Evolutionary conservation across 2,113 vertebrate genomes (phyloP).

Genomic region (Ondatra zibethicus): DNA sequence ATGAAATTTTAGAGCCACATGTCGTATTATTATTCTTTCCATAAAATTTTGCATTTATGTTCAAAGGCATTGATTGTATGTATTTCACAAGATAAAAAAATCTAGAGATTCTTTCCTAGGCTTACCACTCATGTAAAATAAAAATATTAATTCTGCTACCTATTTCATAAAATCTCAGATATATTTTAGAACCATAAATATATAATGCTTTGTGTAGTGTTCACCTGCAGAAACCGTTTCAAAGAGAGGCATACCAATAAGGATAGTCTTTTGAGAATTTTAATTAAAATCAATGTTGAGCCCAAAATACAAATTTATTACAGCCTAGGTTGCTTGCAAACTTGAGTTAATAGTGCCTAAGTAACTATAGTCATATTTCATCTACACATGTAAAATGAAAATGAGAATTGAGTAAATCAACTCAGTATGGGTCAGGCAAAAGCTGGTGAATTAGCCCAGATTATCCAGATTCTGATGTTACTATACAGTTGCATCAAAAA

Average conservation of each 20-base stretch:
- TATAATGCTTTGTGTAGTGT: not conserved
- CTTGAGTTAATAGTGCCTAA: constrained; percentile 51
- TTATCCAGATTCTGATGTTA: constrained; percentile 57
- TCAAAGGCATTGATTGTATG: not conserved
- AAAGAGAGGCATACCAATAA: not conserved
- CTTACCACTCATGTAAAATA: constrained; percentile 1
- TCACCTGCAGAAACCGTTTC: not conserved
- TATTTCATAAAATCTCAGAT: not conserved
- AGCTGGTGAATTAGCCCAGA: constrained; percentile 34
- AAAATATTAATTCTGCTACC: constrained; percentile 22
- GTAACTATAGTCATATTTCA: constrained; percentile 37
- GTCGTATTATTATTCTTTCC: not conserved
- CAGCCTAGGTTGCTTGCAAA: constrained; percentile 58
- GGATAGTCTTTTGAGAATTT: not conserved
- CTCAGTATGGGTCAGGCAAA: constrained; percentile 20
- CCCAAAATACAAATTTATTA: constrained; percentile 20
- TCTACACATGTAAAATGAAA: constrained; percentile 49
- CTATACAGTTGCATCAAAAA: constrained; percentile 25
- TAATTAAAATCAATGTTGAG: constrained; percentile 54
- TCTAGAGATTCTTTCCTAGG: not conserved
- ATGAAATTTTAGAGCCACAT: not conserved
- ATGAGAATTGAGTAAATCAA: constrained; percentile 58
- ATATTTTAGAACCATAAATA: not conserved
- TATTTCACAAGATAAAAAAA: not conserved
- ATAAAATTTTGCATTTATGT: not conserved